Evolutionary conservation across 1,140 invertebrate species (phyloP).

Genomic region (Papilio polytes): DNA sequence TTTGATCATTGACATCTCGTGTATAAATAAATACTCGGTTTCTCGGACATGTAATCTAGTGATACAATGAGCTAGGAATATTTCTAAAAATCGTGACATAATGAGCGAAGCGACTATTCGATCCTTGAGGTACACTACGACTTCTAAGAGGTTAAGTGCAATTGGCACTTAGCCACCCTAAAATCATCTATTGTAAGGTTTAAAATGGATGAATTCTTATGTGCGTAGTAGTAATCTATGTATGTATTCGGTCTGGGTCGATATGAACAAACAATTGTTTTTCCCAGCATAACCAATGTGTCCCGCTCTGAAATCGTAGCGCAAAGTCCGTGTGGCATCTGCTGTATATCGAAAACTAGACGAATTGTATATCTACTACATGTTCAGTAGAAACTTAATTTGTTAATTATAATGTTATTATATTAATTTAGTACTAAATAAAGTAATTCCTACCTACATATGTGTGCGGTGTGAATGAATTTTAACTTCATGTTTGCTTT

Average conservation of each 20-base stretch:
- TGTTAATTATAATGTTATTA: not conserved
- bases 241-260: not conserved
- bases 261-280: not conserved
- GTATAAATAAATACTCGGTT: too few relatives aligned
- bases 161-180: slow-evolving; percentile 4
- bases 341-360: not conserved
- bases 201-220: not conserved
- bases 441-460: not conserved
- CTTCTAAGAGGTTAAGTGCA: not conserved
- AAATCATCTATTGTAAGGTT: not conserved
- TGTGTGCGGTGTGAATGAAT: too few relatives aligned
- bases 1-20: too few relatives aligned
- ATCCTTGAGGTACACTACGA: not conserved
- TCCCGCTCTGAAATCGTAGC: not conserved
- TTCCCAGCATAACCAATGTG: not conserved
- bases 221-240: not conserved
- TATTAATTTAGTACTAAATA: not conserved
- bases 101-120: not conserved
- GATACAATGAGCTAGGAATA: too few relatives aligned
- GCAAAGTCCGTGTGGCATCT: not conserved
- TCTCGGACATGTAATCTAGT: too few relatives aligned
- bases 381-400: not conserved
- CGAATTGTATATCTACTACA: not conserved
- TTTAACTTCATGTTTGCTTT: not conserved
- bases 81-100: not conserved